Evolutionary conservation across 1,140 invertebrate species (phyloP), one percentile per base, ranked within the genome.

Genomic region (Ceratosolen solmsi): DNA sequence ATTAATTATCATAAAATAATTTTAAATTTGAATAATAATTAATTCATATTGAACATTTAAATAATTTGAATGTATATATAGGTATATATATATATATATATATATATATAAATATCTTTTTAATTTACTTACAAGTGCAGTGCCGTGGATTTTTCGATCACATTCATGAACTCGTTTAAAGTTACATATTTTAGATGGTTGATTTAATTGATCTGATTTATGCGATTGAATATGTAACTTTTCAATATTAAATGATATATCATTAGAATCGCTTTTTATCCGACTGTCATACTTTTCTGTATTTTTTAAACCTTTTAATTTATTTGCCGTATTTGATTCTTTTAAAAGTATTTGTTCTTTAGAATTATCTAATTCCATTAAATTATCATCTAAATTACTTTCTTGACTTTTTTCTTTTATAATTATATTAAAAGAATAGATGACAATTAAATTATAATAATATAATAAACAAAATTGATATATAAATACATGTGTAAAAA

Each of bases 341-440:
- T 73, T 56, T 9, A 25, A 72, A n/a, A 46, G 17, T 51, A 30
- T 4, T 51, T 54, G 13, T 60, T 58, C 36, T 75, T 38, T 15
- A 58, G 1, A 25, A 22, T 58, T 41, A 25, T 75, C 71, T 22
- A 73, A 1, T 73, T 73, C 71, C 71, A 75, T 75, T 75, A 15
- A 1, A 75, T 11, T 58, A 75, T 20, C 13, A 11, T 72, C n/a
- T 41, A 5, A 2, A 63, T 30, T 20, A 13, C 15, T 63, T 33
- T 33, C 7, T 17, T 74, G 27, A 49, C 2, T 11, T 36, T 38
- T n/a, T 56, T 56, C 30, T 4, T n/a, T 13, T 33, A 36, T 2
- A 13, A 20, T 20, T 74, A 36, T 30, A 17, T 13, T 36, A 36
- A 36, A n/a, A 38, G 1, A 38, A n/a, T 60, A n/a, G n/a, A n/a